Percentiles rank a stretch among this genome's conserved stretches.
Conservation (phyloP, 1,140 invertebrate genomes). For the Hydropsyche tenuis region DNA sequence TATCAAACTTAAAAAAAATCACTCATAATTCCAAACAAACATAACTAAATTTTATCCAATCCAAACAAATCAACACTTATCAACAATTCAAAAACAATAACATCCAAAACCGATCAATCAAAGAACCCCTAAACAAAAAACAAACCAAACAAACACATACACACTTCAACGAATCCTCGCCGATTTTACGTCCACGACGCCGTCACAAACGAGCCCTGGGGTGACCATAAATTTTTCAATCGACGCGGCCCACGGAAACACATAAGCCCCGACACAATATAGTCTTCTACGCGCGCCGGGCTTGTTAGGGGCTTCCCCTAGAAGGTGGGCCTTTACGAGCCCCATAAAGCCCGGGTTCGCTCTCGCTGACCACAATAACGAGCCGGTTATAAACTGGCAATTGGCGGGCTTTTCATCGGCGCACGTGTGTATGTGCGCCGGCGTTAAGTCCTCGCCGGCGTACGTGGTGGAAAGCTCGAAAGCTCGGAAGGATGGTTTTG, state of each 20-base stretch:
- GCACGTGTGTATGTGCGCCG: neutral
- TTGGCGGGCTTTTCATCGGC: neutral
- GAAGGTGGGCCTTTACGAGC: slow-evolving; percentile 11
- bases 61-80: too few species aligned
- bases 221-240: slow-evolving; percentile 22
- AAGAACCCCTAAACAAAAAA: too few species aligned
- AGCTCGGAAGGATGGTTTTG: too few species aligned
- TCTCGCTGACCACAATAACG: slow-evolving; percentile 16
- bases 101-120: too few species aligned
- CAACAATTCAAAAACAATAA: too few species aligned
- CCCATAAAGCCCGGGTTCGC: neutral
- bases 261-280: neutral
- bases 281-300: neutral
- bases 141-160: too few species aligned
- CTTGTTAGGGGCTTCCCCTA: slow-evolving; percentile 9
- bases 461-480: neutral
- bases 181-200: neutral
- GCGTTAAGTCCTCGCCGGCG: neutral
- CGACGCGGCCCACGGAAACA: neutral
- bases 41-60: too few species aligned
- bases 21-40: too few species aligned
- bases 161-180: too few species aligned
- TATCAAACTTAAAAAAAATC: too few species aligned
- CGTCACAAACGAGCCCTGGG: slow-evolving; percentile 1
- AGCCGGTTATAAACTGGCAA: slow-evolving; percentile 10